phyloP scores from a whole-genome alignment of 2,888 invertebrate genomes.

The Drosophila mimica region DNA sequence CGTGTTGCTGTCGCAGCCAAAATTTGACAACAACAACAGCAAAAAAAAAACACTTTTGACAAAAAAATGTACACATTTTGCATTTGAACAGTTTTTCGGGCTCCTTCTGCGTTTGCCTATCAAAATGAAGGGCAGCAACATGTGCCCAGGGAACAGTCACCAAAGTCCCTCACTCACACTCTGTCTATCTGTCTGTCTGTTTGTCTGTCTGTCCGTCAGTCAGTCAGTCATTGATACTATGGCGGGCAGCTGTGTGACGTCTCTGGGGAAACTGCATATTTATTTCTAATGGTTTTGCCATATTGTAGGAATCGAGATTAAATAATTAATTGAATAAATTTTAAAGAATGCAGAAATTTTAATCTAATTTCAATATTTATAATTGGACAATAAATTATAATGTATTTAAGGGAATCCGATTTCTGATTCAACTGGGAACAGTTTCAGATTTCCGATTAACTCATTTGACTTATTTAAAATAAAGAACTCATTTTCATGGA shows the following conservation, averaged over 20 bases:
- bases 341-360: not conserved
- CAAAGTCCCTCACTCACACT: slow-evolving; percentile 26
- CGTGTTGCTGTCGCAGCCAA: slow-evolving; percentile 70
- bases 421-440: not conserved
- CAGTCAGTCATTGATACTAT: slow-evolving; percentile 32
- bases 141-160: slow-evolving; percentile 46
- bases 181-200: slow-evolving; percentile 22
- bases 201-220: slow-evolving; percentile 27
- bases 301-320: not conserved
- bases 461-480: not conserved
- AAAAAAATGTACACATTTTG: slow-evolving; percentile 31
- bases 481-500: not conserved
- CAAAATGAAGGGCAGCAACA: slow-evolving; percentile 76
- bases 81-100: slow-evolving; percentile 33
- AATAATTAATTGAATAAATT: not conserved
- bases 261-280: slow-evolving; percentile 13
- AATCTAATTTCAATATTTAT: not conserved
- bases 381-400: not conserved
- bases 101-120: slow-evolving; percentile 22
- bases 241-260: slow-evolving; percentile 19
- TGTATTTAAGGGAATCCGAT: not conserved
- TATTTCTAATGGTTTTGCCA: slow-evolving; percentile 37
- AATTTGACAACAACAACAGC: slow-evolving; percentile 13
- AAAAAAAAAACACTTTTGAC: not conserved
- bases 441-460: not conserved